Base-by-base conservation (phyloP, 2,888 invertebrate species). In the Nipponacmea schrenckii region DNA sequence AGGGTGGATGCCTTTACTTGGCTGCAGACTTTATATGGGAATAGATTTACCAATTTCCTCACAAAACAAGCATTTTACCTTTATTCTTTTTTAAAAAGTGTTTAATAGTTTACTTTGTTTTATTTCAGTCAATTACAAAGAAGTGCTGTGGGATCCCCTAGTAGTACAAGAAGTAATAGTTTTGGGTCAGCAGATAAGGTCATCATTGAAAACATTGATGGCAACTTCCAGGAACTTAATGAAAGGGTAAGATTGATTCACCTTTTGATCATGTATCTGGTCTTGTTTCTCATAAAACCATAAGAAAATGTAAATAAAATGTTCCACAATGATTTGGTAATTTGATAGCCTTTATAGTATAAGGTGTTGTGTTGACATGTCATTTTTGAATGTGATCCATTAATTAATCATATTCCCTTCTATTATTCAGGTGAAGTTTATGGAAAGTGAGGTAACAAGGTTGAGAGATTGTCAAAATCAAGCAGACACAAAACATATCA, bases 361-460 rank as follows among this genome's bases (percentile, higher is more conserved):
- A 56, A 68, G 24, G 17, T 44, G 14, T 20, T 20, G 14, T 56
- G 26, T 17, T 31, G n/a, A n/a, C n/a, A n/a, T n/a, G n/a, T n/a
- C n/a, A n/a, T n/a, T n/a, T n/a, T 4, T 39, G 10, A 39, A 8
- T 5, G 39, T 39, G 39, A 39, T 39, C 39, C 39, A 39, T 39
- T 39, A 39, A 39, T 39, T 8, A 39, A 39, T 39, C 8, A 39
- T 39, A 10, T 39, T 39, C 4, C 3, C 10, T 5, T 39, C 39
- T 39, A 10, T 39, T 39, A 39, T 39, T 8, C 91, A 97, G 96
- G 94, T 97, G 87, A 94, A 96, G 91, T 92, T 95, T 85, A 92
- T 97, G 77, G 96, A 97, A 90, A 95, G 96, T 88, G 96, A 97
- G 91, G 94, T 97, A 89, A 94, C 94, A 77, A 93, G 94, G 73